These are phyloP conservation scores for Vulpes lagopus DNA, from an alignment of 2,113 vertebrate genomes.

Conservation along the genomic window DNA sequence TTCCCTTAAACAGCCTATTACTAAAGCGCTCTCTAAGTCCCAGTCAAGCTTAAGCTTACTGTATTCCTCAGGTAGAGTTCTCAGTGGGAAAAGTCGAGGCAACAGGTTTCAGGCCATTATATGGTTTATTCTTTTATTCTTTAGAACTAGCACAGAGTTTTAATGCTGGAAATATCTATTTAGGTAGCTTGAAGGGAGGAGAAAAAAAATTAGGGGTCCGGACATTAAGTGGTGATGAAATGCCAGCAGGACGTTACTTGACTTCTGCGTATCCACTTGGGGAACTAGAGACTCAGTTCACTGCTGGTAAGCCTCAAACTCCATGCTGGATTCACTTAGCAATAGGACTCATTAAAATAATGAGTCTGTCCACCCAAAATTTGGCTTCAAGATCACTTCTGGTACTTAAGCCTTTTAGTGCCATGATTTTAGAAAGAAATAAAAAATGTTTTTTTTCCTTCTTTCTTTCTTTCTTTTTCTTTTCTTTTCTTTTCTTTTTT, in stretches of 20 bases:
- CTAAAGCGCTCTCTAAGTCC: fast-evolving
- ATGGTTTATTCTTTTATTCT: background rate
- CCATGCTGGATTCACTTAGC: slow-evolving; percentile 11
- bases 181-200: slow-evolving; percentile 21
- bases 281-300: background rate
- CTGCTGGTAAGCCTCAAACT: background rate
- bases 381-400: slow-evolving; percentile 58
- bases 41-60: fast-evolving
- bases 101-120: background rate
- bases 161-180: slow-evolving; percentile 38
- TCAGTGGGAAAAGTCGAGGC: background rate
- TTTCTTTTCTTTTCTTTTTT: background rate
- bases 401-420: slow-evolving; percentile 16
- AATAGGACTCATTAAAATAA: slow-evolving; percentile 62
- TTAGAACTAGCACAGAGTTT: background rate
- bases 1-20: background rate
- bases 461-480: background rate
- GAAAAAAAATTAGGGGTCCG: slow-evolving; percentile 14
- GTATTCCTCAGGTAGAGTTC: background rate
- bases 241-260: background rate
- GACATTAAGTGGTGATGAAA: slow-evolving; percentile 27
- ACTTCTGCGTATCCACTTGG: background rate
- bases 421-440: slow-evolving; percentile 51
- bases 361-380: slow-evolving; percentile 44
- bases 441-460: background rate